Evolutionary conservation across 2,888 invertebrate species (phyloP), one percentile per base, ranked within the genome.

Genomic region (Barypeithes pellucidus): DNA sequence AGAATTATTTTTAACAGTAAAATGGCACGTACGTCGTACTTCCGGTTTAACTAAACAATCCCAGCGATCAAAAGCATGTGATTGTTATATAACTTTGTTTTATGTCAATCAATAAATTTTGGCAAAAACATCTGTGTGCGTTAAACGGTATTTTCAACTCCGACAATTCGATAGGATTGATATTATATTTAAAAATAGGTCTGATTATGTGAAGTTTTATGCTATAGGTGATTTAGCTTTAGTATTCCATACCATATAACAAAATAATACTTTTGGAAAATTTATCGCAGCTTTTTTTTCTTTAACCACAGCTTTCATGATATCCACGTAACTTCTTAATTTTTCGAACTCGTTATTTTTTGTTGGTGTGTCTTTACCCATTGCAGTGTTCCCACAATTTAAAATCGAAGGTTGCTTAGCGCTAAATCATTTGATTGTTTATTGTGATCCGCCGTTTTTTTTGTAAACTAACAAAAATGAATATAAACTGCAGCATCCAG

Each of bases 21-120:
- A 39, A n/a, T 39, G 9, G 12, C 12, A 16, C 43, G 29, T 29
- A 20, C 2, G 1, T 33, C 18, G 16, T 16, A 16, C 14, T 57
- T 57, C 54, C 54, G 54, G 54, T 36, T n/a, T 24, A 54, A 24
- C 12, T 12, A 66, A 66, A 36, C 36, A 24, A 20, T 54, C 41
- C 39, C 33, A 20, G 36, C 47, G 14, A 7, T n/a, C n/a, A 63
- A 52, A 70, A 62, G 16, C 73, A 73, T 66, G 66, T 74, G 74
- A 66, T 67, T 47, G 43, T 74, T 74, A 75, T 59, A 72, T 71
- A 75, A 75, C 29, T 36, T n/a, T 63, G 66, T 60, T 74, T 73
- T 59, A 70, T 73, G 62, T 72, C 71, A 68, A 63, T 75, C 67
- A 72, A 41, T 50, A 69, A 65, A 59, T 59, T 57, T 75, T 75